Conservation (phyloP, 2,888 invertebrate genomes). For the Diogma glabrata region DNA sequence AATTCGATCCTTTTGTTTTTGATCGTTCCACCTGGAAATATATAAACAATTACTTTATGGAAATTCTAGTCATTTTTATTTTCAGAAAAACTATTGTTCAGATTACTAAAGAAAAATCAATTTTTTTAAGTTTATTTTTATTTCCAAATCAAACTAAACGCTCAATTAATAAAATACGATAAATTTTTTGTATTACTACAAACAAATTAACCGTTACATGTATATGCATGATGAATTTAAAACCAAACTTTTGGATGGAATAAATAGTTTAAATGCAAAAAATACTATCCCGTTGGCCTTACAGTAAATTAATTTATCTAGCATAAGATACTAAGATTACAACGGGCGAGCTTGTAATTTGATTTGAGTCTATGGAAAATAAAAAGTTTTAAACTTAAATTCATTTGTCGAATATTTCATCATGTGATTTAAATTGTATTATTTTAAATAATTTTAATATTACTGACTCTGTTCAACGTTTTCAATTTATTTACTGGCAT, state of each 20-base stretch:
- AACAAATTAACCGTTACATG: too few relatives aligned
- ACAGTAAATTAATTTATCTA: slow-evolving; percentile 28
- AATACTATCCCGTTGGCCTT: slow-evolving; percentile 35
- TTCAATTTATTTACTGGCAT: slow-evolving; percentile 40
- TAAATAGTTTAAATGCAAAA: neutral
- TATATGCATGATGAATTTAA: too few relatives aligned
- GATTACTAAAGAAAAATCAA: slow-evolving; percentile 39
- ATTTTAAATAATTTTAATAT: too few relatives aligned
- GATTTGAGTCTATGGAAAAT: slow-evolving; percentile 25
- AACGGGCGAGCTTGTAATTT: slow-evolving; percentile 29
- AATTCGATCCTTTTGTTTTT: slow-evolving; percentile 72
- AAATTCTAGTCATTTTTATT: too few relatives aligned
- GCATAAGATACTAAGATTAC: slow-evolving; percentile 34
- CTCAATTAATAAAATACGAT: slow-evolving; percentile 13
- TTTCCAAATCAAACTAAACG: slow-evolving; percentile 23
- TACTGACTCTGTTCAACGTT: too few relatives aligned
- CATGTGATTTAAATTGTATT: slow-evolving; percentile 20
- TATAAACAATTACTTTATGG: too few relatives aligned
- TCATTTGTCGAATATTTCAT: slow-evolving; percentile 38
- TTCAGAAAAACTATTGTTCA: too few relatives aligned
- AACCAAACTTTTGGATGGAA: slow-evolving; percentile 2
- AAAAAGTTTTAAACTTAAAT: slow-evolving; percentile 19
- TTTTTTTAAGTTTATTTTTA: slow-evolving; percentile 15
- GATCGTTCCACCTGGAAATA: slow-evolving; percentile 52
- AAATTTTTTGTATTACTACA: too few relatives aligned